A percentile compares a stretch with the other conserved stretches of the same genome.
Conservation (phyloP, 2,113 vertebrate species). For the Tenebrosternarchus preto region DNA sequence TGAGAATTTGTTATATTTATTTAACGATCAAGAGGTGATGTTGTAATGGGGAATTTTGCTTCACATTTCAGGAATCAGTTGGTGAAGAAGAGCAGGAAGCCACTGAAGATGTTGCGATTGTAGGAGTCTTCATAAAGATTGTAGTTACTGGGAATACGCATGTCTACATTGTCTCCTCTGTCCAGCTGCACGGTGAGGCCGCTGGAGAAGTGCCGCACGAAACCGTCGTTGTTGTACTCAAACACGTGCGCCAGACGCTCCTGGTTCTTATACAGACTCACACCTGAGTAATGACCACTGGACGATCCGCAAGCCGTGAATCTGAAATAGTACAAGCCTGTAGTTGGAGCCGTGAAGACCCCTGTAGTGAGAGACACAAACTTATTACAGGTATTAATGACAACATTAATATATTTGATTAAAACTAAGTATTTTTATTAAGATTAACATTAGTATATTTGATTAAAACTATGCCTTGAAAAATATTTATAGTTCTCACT, state of each 20-base stretch:
- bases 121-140: neutral
- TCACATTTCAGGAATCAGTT: neutral
- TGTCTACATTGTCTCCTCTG: neutral
- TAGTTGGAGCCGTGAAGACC: neutral
- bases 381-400: neutral
- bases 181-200: neutral
- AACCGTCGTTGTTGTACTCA: neutral
- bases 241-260: neutral
- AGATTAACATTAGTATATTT: neutral
- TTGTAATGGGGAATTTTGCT: neutral
- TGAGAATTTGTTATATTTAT: too few species aligned
- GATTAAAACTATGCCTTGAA: too few species aligned
- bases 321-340: neutral
- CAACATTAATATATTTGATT: neutral
- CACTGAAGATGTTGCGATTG: neutral
- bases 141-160: neutral
- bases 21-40: too few species aligned
- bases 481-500: too few species aligned
- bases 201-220: neutral
- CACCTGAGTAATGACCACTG: neutral
- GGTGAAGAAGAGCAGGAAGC: neutral
- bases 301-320: neutral
- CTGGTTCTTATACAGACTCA: neutral
- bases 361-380: neutral
- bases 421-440: neutral